Evolutionary conservation across 2,797 vertebrate species (phyloP).

Genomic region (Microcaecilia unicolor): DNA sequence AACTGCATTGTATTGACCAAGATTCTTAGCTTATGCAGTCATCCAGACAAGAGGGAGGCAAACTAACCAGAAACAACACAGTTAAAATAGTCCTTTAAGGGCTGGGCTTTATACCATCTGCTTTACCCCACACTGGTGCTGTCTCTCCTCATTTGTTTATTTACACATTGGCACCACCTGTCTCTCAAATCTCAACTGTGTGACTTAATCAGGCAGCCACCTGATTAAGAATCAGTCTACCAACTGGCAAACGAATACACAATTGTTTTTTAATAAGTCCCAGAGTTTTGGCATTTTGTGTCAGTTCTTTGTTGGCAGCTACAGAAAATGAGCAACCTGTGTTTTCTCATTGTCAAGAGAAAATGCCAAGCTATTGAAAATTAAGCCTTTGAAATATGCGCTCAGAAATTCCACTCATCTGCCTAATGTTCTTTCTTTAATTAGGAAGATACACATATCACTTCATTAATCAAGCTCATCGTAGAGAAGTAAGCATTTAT

Average conservation of each 20-base stretch:
- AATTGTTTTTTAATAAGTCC: constrained; percentile 55
- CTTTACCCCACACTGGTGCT: constrained; percentile 36
- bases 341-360: constrained; percentile 50
- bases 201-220: constrained; percentile 51
- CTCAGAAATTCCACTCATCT: constrained; percentile 56
- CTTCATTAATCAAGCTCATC: constrained; percentile 68
- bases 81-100: constrained; percentile 19
- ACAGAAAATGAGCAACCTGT: constrained; percentile 38
- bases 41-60: constrained; percentile 18
- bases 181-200: constrained; percentile 46
- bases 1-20: too few species aligned
- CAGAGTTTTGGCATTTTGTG: constrained; percentile 37
- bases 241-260: constrained; percentile 53
- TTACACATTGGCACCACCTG: constrained; percentile 41
- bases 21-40: too few species aligned
- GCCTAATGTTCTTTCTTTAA: constrained; percentile 63
- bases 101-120: constrained; percentile 31
- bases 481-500: constrained; percentile 61
- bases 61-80: constrained; percentile 22
- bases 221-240: constrained; percentile 53
- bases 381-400: constrained; percentile 43
- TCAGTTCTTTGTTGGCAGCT: constrained; percentile 41
- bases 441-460: constrained; percentile 62
- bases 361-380: constrained; percentile 39
- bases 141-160: constrained; percentile 45